These are phyloP conservation scores for Sciaenops ocellatus DNA, from an alignment of 2,797 vertebrate genomes.

Conservation along the genomic window DNA sequence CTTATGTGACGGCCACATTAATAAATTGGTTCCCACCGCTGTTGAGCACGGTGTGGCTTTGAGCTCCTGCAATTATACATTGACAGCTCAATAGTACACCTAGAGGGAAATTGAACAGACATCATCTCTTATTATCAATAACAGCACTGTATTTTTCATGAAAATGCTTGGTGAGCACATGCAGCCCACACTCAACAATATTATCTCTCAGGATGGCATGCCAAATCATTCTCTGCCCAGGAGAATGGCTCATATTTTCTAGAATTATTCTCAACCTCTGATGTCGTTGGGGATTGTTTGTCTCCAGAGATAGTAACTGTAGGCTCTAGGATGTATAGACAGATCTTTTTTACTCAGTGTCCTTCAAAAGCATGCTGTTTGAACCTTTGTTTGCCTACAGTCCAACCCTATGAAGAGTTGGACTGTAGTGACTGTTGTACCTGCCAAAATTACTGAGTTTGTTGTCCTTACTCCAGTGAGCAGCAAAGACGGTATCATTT, in stretches of 20 bases:
- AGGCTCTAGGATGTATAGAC: slow-evolving; percentile 40
- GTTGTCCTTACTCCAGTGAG: slow-evolving; percentile 37
- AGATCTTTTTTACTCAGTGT: slow-evolving; percentile 11
- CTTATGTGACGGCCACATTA: slow-evolving; percentile 49
- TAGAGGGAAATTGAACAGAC: slow-evolving; percentile 41
- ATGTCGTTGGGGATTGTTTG: slow-evolving; percentile 61
- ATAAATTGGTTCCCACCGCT: slow-evolving; percentile 53
- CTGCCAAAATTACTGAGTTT: slow-evolving; percentile 23
- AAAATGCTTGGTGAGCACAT: slow-evolving; percentile 22
- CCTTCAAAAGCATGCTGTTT: slow-evolving; percentile 34
- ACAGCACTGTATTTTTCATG: slow-evolving; percentile 3
- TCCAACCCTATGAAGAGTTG: no score
- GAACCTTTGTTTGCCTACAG: slow-evolving; percentile 42
- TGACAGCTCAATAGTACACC: slow-evolving; percentile 42
- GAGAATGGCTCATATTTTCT: slow-evolving; percentile 40
- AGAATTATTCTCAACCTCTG: slow-evolving; percentile 35
- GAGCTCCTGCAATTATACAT: slow-evolving; percentile 49
- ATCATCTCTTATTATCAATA: slow-evolving; percentile 56
- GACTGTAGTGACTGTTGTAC: slow-evolving; percentile 19
- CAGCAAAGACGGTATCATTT: slow-evolving; percentile 25
- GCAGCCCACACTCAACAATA: slow-evolving; percentile 7
- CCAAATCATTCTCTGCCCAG: slow-evolving; percentile 30
- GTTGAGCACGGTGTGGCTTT: slow-evolving; percentile 18
- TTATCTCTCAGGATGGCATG: slow-evolving; percentile 20
- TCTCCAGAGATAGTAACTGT: slow-evolving; percentile 42